These are phyloP conservation scores for Nipponia nippon DNA, from an alignment of 2,113 vertebrate species.

Conservation along the genomic window DNA sequence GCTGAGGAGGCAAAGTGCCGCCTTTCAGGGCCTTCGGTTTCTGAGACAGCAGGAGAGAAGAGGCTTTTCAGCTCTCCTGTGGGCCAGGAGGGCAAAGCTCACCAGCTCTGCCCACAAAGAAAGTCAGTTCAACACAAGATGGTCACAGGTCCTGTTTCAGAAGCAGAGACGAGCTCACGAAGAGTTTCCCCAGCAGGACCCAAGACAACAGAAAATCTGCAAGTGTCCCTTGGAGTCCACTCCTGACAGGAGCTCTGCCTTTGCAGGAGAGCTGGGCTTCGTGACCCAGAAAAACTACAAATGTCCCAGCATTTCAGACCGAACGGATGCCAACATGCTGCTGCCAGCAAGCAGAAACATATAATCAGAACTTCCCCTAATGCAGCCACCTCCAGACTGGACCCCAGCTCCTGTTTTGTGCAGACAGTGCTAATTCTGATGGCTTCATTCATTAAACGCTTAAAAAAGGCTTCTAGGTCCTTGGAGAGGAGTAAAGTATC, in stretches of 20 bases:
- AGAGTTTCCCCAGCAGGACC: not conserved
- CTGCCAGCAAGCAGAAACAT: not conserved
- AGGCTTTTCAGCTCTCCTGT: not conserved
- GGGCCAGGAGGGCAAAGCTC: not conserved
- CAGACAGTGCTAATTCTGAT: constrained; percentile 16
- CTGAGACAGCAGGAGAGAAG: not conserved
- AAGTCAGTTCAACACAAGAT: not conserved
- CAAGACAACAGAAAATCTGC: not conserved
- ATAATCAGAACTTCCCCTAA: not conserved
- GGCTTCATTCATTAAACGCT: constrained; percentile 48
- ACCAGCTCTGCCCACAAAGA: not conserved
- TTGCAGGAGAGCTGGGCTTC: not conserved
- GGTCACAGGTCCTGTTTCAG: not conserved
- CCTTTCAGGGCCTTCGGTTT: not conserved
- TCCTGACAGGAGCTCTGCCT: not conserved
- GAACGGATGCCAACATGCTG: not conserved
- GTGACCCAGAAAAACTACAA: not conserved
- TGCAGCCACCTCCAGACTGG: not conserved
- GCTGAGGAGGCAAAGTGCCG: not conserved
- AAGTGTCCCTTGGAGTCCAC: not conserved
- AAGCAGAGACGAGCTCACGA: not conserved
- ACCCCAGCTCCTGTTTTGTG: not conserved
- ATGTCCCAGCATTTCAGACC: not conserved
- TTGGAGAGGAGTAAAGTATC: not conserved
- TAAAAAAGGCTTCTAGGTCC: not conserved